These are phyloP conservation scores for Abrostola tripartita DNA, from an alignment of 2,888 invertebrate species.

Conservation along the genomic window DNA sequence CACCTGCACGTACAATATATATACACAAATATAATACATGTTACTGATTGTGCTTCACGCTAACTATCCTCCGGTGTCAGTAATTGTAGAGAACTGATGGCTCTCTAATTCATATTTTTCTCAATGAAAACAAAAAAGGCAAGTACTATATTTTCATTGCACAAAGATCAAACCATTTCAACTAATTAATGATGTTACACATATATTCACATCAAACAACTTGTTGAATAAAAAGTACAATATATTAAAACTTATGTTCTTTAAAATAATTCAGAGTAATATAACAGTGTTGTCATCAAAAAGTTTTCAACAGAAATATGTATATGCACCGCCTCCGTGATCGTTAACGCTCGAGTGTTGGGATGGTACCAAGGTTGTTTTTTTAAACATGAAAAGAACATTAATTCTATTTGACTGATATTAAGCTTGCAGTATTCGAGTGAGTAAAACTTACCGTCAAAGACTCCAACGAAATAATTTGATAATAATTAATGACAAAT, in stretches of 20 bases:
- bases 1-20: slow-evolving; percentile 44
- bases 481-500: slow-evolving; percentile 36
- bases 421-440: slow-evolving; percentile 41
- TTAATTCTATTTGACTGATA: slow-evolving; percentile 50
- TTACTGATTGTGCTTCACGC: slow-evolving; percentile 41
- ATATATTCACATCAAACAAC: slow-evolving; percentile 56
- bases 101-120: slow-evolving; percentile 36
- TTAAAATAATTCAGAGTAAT: slow-evolving; percentile 53
- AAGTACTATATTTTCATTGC: slow-evolving; percentile 23
- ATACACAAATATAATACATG: slow-evolving; percentile 23
- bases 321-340: slow-evolving; percentile 60
- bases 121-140: slow-evolving; percentile 35
- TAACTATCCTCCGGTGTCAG: slow-evolving; percentile 37
- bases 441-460: slow-evolving; percentile 24
- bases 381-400: slow-evolving; percentile 60
- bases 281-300: slow-evolving; percentile 57
- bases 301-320: slow-evolving; percentile 59
- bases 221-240: slow-evolving; percentile 46
- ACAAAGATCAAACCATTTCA: slow-evolving; percentile 48
- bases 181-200: slow-evolving; percentile 50
- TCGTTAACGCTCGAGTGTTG: slow-evolving; percentile 60
- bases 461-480: slow-evolving; percentile 36
- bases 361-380: slow-evolving; percentile 56
- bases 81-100: slow-evolving; percentile 41
- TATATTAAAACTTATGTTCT: slow-evolving; percentile 49